A percentile compares a stretch with the other conserved stretches of the same genome.
Conservation (phyloP, 2,888 invertebrate genomes). For the Oasisia sp. region DNA sequence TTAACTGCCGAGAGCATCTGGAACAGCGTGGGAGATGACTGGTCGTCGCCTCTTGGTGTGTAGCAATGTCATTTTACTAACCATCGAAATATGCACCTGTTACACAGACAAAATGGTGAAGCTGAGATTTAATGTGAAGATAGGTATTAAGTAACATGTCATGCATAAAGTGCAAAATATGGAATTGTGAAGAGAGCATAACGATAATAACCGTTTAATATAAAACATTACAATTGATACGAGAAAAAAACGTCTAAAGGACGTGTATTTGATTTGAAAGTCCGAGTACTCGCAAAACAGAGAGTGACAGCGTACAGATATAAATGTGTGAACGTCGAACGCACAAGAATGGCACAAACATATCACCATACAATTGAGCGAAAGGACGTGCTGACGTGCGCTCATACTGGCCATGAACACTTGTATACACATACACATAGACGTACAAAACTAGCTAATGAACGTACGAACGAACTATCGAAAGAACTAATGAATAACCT, state of each 20-base stretch:
- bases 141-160: not conserved
- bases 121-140: not conserved
- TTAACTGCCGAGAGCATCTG: not conserved
- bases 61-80: not conserved
- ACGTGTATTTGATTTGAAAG: too few relatives aligned
- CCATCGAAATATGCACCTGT: not conserved
- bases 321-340: not conserved
- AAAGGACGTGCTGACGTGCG: not conserved
- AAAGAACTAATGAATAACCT: too few relatives aligned
- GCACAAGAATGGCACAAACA: not conserved
- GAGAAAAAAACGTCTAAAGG: too few relatives aligned
- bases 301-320: too few relatives aligned
- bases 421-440: too few relatives aligned
- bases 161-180: not conserved
- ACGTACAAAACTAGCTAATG: too few relatives aligned
- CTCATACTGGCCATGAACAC: too few relatives aligned
- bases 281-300: too few relatives aligned
- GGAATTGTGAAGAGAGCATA: too few relatives aligned
- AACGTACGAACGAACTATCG: too few relatives aligned
- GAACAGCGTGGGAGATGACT: constrained; percentile 14
- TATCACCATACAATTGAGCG: not conserved
- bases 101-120: not conserved
- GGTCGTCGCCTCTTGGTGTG: constrained; percentile 19
- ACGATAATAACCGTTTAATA: too few relatives aligned
- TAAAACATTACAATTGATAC: too few relatives aligned